Percentiles rank a stretch among this genome's conserved stretches.
These are phyloP conservation scores for Sebastes vulpes DNA, from an alignment of 2,797 vertebrate species.

Conservation along the genomic window DNA sequence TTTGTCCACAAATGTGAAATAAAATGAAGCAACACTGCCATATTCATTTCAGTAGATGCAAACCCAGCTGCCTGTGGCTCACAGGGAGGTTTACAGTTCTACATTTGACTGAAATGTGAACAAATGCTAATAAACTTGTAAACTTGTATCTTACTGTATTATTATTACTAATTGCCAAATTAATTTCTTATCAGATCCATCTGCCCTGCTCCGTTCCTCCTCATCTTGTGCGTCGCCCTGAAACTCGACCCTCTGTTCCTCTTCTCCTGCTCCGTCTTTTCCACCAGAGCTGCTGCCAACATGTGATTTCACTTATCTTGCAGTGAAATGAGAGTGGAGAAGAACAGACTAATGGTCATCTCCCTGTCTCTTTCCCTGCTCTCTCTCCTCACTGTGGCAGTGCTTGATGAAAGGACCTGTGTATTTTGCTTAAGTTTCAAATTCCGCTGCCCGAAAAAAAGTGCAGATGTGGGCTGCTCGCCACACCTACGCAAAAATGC, in stretches of 20 bases:
- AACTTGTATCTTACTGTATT: not conserved
- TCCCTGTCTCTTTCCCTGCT: conserved; percentile 61
- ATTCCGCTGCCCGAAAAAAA: conserved; percentile 67
- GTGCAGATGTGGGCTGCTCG: conserved; percentile 77
- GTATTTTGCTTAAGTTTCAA: conserved; percentile 83
- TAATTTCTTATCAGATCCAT: conserved; percentile 9
- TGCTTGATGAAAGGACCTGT: conserved; percentile 81
- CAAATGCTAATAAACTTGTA: not conserved
- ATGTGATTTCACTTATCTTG: conserved; percentile 85
- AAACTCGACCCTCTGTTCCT: conserved; percentile 25
- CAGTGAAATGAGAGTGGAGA: conserved; percentile 77
- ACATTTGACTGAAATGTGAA: conserved; percentile 12
- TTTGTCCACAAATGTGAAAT: not conserved
- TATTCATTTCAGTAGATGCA: not conserved
- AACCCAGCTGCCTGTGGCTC: not conserved
- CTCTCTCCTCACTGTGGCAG: conserved; percentile 68
- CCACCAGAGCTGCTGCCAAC: conserved; percentile 67
- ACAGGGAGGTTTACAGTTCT: not conserved
- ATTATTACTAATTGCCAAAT: conserved; percentile 2
- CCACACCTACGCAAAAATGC: conserved; percentile 82
- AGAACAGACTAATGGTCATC: conserved; percentile 80
- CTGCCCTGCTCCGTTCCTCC: not conserved
- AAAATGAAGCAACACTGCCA: not conserved
- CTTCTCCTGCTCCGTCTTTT: conserved; percentile 34
- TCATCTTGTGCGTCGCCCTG: conserved; percentile 12